These are phyloP conservation scores for Argyresthia albistria DNA, from an alignment of 2,888 invertebrate species.

Conservation along the genomic window DNA sequence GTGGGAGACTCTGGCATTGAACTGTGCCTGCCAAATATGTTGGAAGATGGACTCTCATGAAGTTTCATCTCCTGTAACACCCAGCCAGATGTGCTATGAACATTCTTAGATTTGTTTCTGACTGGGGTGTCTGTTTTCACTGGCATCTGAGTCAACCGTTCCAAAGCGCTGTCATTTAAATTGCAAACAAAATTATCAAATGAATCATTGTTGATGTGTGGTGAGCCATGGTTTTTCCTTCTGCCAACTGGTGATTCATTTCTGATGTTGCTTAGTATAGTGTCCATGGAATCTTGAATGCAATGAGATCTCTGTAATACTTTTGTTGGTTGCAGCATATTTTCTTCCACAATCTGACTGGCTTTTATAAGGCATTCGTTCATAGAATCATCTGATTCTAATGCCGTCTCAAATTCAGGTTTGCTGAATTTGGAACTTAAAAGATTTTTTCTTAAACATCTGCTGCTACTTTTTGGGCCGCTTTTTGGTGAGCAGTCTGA, in stretches of 20 bases:
- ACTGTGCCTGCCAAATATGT: conserved; percentile 45
- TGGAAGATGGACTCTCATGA: conserved; percentile 36
- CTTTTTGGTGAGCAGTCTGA: conserved; percentile 46
- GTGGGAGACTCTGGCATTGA: conserved; percentile 65
- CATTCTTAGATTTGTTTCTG: conserved; percentile 12
- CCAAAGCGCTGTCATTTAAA: conserved; percentile 59
- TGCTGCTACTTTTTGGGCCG: conserved; percentile 30
- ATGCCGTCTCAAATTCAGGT: conserved; percentile 42
- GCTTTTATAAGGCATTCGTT: conserved; percentile 62
- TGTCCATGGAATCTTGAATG: conserved; percentile 49
- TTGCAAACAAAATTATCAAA: conserved; percentile 58
- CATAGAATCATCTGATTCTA: conserved; percentile 66
- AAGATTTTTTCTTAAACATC: conserved; percentile 52
- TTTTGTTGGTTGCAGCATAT: conserved; percentile 29
- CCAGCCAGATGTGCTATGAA: conserved; percentile 20
- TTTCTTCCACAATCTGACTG: conserved; percentile 61
- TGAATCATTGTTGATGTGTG: conserved; percentile 51
- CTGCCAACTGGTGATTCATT: conserved; percentile 42
- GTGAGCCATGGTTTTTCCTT: conserved; percentile 35
- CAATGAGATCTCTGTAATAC: conserved; percentile 17
- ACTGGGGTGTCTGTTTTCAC: conserved; percentile 22
- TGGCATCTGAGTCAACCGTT: conserved; percentile 50
- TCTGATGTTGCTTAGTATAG: conserved; percentile 46
- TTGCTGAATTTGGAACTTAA: conserved; percentile 54
- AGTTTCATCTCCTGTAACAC: conserved; percentile 34